These are phyloP conservation scores for Mellivora capensis DNA, from an alignment of 2,113 vertebrate genomes.

Conservation along the genomic window DNA sequence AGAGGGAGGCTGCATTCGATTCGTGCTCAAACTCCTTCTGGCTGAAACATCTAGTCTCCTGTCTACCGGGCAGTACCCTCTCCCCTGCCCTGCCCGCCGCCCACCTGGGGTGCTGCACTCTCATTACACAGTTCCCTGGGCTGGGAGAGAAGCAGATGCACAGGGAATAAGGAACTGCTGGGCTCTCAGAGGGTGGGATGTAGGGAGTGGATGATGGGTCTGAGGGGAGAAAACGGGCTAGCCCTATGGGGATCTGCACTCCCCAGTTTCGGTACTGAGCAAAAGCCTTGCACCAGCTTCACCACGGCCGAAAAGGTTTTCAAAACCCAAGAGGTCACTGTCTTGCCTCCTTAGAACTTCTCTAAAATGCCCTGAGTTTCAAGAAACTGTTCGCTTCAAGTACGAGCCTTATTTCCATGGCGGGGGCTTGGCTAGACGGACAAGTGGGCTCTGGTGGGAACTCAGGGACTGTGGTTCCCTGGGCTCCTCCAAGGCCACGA, in stretches of 20 bases:
- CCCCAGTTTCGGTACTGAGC: rapidly evolving
- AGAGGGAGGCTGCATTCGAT: not conserved
- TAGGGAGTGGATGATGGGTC: not conserved
- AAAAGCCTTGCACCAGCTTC: not conserved
- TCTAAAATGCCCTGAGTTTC: not conserved
- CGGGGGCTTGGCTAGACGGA: not conserved
- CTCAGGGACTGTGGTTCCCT: not conserved
- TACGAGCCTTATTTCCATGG: not conserved
- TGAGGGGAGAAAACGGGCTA: not conserved
- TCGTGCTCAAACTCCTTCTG: not conserved
- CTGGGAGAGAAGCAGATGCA: not conserved
- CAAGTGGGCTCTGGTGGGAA: not conserved
- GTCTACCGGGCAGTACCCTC: not conserved
- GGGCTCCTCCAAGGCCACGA: not conserved
- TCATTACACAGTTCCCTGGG: not conserved
- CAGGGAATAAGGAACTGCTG: not conserved
- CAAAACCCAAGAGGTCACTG: not conserved
- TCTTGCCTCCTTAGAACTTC: not conserved
- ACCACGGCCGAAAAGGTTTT: not conserved
- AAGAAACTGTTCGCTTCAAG: not conserved
- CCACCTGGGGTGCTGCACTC: not conserved
- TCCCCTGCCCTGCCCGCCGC: rapidly evolving
- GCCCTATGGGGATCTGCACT: not conserved
- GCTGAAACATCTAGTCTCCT: not conserved
- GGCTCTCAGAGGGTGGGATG: not conserved